Base-by-base conservation (phyloP, 64 coral and sea anemone species). In the Actinia equina region DNA sequence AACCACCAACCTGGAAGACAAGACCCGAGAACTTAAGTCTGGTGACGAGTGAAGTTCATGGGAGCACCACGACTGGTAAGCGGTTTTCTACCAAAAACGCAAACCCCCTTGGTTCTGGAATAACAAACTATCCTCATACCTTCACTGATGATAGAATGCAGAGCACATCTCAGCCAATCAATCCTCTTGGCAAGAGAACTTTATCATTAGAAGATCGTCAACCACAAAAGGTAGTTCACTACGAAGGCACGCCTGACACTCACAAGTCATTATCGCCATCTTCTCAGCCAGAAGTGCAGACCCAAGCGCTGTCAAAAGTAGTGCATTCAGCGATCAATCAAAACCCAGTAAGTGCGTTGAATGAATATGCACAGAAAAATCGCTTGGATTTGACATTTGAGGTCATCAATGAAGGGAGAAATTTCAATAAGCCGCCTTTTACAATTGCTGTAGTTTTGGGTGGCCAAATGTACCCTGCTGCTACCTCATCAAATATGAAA, bases 281-380 rank as follows among this genome's bases (percentile, higher is more conserved):
- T 65, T 23, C 19, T 53, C 63, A 56, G 37, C 77, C 51, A 55
- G 70, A 46, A 26, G 26, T 12, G 16, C 37, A 41, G 42, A 83
- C 61, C 64, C 93, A 70, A 87, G 89, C 63, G 9, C 85, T 98
- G 61, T 92, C 91, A 46, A 94, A 89, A 71, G 93, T 82, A 0
- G 91, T 89, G 20, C 92, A 93, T 44, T 86, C 96, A 42, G 89
- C 96, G 10, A 98, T 98, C 43, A 98, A 94, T 86, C 94, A 98
- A 57, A 98, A 98, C 70, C 96, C 96, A 12, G 90, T 98, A 7
- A 98, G 96, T 59, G 93, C 96, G 52, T 77, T 98, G 5, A 98
- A 98, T 63, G 93, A 98, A 41, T 98, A 98, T 49, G 96, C 93
- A 6, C 96, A 98, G 63, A 98, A 94, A 77, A 98, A 94, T 69